These are phyloP conservation scores for Sminthurides aquaticus DNA, from an alignment of 2,888 invertebrate species.

Conservation along the genomic window DNA sequence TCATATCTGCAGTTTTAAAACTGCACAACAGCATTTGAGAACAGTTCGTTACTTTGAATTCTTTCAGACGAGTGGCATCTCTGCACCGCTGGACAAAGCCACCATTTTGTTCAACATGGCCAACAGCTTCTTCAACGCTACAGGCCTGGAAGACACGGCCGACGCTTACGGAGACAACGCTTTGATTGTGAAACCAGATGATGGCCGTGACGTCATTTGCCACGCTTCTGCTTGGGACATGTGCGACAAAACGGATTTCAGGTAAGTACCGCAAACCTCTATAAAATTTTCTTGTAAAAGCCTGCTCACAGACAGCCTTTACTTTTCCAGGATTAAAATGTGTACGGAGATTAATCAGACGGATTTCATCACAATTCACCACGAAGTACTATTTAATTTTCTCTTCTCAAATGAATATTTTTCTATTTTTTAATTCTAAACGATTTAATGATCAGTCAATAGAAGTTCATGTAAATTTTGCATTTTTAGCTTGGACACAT, in stretches of 20 bases:
- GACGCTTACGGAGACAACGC: constrained; percentile 79
- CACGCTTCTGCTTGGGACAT: constrained; percentile 77
- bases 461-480: too few relatives aligned
- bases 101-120: constrained; percentile 63
- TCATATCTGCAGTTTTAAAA: too few relatives aligned
- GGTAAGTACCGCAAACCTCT: constrained; percentile 51
- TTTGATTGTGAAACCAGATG: constrained; percentile 65
- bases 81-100: background rate
- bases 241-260: constrained; percentile 71
- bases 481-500: constrained; percentile 68
- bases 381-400: too few relatives aligned
- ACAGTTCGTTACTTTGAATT: background rate
- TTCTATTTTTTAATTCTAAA: too few relatives aligned
- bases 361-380: constrained; percentile 70
- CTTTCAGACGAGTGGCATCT: background rate
- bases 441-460: too few relatives aligned
- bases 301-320: background rate
- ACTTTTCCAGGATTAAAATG: constrained; percentile 65
- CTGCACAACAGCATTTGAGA: too few relatives aligned
- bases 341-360: constrained; percentile 72
- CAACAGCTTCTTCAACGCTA: constrained; percentile 72
- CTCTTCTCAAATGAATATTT: too few relatives aligned
- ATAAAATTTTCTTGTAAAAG: background rate
- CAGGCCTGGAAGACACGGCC: constrained; percentile 71
- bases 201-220: constrained; percentile 59